Evolutionary conservation across 2,888 invertebrate species (phyloP), one percentile per base, ranked within the genome.

Genomic region (Xanthostigma xanthostigma): DNA sequence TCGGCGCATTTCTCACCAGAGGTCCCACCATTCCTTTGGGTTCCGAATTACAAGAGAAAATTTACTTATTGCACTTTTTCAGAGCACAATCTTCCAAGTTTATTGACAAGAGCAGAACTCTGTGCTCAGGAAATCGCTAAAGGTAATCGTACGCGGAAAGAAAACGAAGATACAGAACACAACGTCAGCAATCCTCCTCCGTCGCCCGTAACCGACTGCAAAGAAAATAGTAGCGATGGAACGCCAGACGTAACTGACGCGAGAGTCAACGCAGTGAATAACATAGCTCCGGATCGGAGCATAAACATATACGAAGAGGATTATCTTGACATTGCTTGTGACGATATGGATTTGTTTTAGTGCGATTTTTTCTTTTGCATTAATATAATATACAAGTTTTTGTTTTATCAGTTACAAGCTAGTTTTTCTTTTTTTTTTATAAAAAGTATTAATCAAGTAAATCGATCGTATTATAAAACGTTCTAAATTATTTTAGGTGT

Each of bases 111-210:
- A 50, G 76, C 79, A 13, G 81, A 82, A 60, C 67, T 75, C 37
- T 66, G 66, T 46, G 62, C 67, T 0, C 54, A 57, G 33, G 67
- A 63, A 33, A 52, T 64, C 11, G 59, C 58, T 1, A 55, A 57
- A 36, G 57, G 61, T 49, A 58, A 60, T 46, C 54, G 59, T 33
- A 64, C 63, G n/a, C 58, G 63, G 41, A 66, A 69, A 58, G 71
- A 74, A 44, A 66, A 67, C 49, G 76, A 78, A 17, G 65, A 66
- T 56, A 61, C 64, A 2, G 71, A 73, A 53, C 62, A 63, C 34
- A 72, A 72, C 45, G 72, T 75, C 36, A 78, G 76, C 2, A 87
- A 87, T 68, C 87, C 87, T 42, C 87, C 87, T 10, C 87, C 87
- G 6, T 87, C 86, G 33, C 87, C 87, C 0, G 87, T 80, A 36